Evolutionary conservation across 1,140 invertebrate species (phyloP).

Genomic region (Lordiphosa collinella): DNA sequence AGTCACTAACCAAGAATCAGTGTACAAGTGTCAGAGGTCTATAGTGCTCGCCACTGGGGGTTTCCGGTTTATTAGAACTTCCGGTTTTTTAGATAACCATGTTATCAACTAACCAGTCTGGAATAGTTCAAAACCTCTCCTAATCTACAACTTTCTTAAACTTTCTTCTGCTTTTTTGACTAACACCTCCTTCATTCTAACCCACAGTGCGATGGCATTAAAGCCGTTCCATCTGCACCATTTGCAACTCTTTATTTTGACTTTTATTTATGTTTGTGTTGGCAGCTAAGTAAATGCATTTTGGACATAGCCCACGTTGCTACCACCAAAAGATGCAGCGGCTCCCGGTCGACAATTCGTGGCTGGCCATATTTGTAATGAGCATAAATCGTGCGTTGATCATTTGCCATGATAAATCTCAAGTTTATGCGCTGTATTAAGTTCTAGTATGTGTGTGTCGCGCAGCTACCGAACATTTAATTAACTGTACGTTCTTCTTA

Average conservation of each 20-base stretch:
- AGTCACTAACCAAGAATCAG: too few relatives aligned
- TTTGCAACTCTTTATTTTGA: conserved; percentile 77
- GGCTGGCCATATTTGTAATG: conserved; percentile 75
- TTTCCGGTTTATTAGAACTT: too few relatives aligned
- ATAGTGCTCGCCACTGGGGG: too few relatives aligned
- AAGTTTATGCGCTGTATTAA: conserved; percentile 71
- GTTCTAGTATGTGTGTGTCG: conserved; percentile 41
- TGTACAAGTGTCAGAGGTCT: too few relatives aligned
- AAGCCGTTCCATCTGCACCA: conserved; percentile 41
- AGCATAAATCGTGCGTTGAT: conserved; percentile 78
- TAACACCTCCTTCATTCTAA: conserved; percentile 4
- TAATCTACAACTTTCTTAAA: too few relatives aligned
- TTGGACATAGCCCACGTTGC: conserved; percentile 54
- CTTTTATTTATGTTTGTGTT: conserved; percentile 72
- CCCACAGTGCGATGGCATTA: conserved; percentile 8
- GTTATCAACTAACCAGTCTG: too few relatives aligned
- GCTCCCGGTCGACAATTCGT: conserved; percentile 61
- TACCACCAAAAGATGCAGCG: conserved; percentile 12
- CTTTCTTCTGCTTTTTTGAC: neutral
- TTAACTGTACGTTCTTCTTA: conserved; percentile 52
- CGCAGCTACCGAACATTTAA: conserved; percentile 62
- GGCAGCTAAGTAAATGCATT: conserved; percentile 71
- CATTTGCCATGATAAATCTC: conserved; percentile 76
- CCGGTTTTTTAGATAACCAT: too few relatives aligned
- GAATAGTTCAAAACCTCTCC: too few relatives aligned